Evolutionary conservation across 1,140 invertebrate species (phyloP).

Genomic region (Drosophila micromelanica): DNA sequence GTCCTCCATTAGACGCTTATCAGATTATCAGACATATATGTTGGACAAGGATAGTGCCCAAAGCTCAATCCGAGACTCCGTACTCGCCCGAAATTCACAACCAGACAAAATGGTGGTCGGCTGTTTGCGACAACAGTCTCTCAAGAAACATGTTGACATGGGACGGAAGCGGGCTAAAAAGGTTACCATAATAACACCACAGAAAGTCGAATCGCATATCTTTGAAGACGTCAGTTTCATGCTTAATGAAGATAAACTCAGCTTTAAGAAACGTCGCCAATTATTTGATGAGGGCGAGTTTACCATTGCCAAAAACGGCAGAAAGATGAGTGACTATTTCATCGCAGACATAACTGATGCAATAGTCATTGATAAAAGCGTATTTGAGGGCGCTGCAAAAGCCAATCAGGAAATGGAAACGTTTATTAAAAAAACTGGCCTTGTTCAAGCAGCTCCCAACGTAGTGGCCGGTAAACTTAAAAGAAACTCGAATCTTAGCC

Average conservation of each 20-base stretch:
- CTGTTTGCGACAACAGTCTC: neutral
- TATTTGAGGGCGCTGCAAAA: neutral
- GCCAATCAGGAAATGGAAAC: conserved; percentile 23
- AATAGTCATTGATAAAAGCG: no score
- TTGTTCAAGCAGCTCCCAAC: no score
- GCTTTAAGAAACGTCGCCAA: conserved; percentile 24
- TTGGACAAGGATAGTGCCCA: neutral
- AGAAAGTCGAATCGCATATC: no score
- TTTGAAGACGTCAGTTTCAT: no score
- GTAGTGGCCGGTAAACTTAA: no score
- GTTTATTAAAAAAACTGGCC: no score
- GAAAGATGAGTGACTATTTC: conserved; percentile 37
- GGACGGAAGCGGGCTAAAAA: neutral
- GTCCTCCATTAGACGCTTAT: neutral
- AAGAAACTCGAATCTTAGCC: no score
- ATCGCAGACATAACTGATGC: neutral
- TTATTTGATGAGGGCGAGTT: conserved; percentile 46
- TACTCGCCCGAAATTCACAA: neutral
- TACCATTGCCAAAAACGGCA: conserved; percentile 52
- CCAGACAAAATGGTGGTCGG: neutral
- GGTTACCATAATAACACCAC: neutral
- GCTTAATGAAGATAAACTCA: no score
- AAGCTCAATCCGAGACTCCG: neutral
- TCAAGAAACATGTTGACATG: neutral
- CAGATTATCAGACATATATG: neutral